Conservation (phyloP, 2,888 invertebrate genomes). For the Bombylius major region DNA sequence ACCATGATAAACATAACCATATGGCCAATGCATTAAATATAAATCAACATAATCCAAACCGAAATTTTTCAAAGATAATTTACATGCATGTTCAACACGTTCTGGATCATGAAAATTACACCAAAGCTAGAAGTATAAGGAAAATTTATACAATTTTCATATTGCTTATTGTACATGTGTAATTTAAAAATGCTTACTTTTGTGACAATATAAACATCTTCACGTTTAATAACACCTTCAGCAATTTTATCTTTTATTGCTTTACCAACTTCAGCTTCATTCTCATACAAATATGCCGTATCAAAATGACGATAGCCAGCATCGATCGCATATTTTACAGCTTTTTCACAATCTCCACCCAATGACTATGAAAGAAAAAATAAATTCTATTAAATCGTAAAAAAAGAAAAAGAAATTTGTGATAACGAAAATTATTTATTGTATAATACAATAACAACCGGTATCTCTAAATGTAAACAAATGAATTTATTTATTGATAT, state of each 20-base stretch:
- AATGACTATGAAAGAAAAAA: constrained; percentile 20
- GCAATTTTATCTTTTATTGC: constrained; percentile 35
- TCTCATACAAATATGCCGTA: constrained; percentile 41
- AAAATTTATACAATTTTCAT: background rate
- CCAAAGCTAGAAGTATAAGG: constrained; percentile 52
- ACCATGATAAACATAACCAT: constrained; percentile 29
- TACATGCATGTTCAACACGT: constrained; percentile 56
- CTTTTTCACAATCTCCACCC: constrained; percentile 29
- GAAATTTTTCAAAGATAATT: constrained; percentile 54
- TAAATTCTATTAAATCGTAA: background rate
- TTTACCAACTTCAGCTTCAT: constrained; percentile 36
- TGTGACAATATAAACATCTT: constrained; percentile 33
- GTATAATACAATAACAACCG: too few relatives aligned
- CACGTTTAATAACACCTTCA: constrained; percentile 35
- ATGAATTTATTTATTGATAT: too few relatives aligned
- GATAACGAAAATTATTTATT: too few relatives aligned
- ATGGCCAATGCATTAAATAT: constrained; percentile 43
- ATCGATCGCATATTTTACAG: constrained; percentile 38
- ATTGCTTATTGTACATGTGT: background rate
- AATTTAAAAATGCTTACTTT: constrained; percentile 21
- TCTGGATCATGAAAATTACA: constrained; percentile 74
- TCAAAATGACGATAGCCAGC: constrained; percentile 44
- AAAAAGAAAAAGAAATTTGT: too few relatives aligned
- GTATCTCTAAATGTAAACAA: too few relatives aligned
- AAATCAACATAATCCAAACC: constrained; percentile 65